These are phyloP conservation scores for Gallinago undulata DNA, from an alignment of 2,113 vertebrate species.

Conservation along the genomic window DNA sequence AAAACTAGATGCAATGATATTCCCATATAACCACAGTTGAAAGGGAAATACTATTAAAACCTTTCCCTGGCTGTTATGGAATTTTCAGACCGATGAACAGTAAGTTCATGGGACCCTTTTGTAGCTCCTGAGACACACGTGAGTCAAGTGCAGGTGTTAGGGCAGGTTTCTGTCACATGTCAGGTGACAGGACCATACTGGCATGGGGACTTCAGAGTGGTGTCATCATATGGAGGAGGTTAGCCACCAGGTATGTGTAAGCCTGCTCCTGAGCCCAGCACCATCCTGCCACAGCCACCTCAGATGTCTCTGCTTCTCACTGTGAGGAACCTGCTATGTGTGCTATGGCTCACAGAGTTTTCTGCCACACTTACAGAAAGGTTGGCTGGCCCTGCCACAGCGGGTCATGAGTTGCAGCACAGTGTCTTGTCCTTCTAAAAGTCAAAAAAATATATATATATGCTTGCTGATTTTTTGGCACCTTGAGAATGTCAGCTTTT, in stretches of 20 bases:
- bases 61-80: background rate
- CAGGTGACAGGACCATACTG: fast-evolving
- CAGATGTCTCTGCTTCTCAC: background rate
- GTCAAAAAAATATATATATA: background rate
- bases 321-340: fast-evolving
- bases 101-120: background rate
- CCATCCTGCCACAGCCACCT: background rate
- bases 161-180: background rate
- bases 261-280: background rate
- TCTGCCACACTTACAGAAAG: background rate
- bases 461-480: background rate
- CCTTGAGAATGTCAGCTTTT: background rate
- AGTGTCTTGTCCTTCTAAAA: background rate
- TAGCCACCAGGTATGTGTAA: background rate
- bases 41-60: background rate
- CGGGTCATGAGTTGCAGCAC: background rate
- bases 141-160: background rate
- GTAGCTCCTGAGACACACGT: background rate
- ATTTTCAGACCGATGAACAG: background rate
- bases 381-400: background rate
- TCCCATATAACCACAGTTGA: background rate
- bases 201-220: background rate
- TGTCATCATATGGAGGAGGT: background rate
- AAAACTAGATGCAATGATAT: background rate
- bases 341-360: fast-evolving